Percentiles rank a stretch among this genome's conserved stretches.
These are phyloP conservation scores for Xenopus petersii DNA, from an alignment of 2,797 vertebrate genomes.

Conservation along the genomic window DNA sequence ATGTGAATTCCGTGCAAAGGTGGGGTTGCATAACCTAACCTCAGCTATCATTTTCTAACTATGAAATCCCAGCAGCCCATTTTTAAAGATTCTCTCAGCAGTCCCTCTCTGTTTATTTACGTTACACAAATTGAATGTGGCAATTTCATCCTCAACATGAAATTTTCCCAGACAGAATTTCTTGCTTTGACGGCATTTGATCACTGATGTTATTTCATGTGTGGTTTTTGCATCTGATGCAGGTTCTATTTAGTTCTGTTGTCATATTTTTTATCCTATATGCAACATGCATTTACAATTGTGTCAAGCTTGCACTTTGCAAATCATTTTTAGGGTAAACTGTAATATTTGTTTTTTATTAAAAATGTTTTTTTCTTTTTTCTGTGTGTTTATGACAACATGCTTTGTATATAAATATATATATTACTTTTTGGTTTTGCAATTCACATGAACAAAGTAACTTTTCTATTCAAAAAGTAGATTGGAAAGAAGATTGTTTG, in stretches of 20 bases:
- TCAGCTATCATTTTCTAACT: constrained; percentile 30
- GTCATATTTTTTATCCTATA: not conserved
- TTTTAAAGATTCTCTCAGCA: constrained; percentile 28
- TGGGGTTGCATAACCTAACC: constrained; percentile 30
- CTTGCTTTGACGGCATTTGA: constrained; percentile 16
- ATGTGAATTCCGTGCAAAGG: constrained; percentile 24
- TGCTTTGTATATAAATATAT: no score
- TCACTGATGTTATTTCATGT: not conserved
- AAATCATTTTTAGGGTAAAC: no score
- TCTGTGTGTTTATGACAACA: no score
- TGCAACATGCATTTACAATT: no score
- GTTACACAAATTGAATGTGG: constrained; percentile 33
- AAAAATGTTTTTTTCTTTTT: no score
- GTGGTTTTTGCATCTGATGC: not conserved
- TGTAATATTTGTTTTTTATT: no score
- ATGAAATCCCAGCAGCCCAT: constrained; percentile 29
- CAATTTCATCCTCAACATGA: constrained; percentile 23
- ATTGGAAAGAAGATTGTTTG: no score
- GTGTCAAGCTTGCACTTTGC: no score
- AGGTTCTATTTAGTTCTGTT: not conserved
- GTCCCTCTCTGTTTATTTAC: constrained; percentile 21
- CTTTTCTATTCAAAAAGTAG: no score
- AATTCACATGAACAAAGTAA: no score
- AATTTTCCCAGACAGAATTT: constrained; percentile 37
- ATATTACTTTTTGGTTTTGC: no score